Evolutionary conservation across 2,797 vertebrate genomes (phyloP).

Genomic region (Simalia tracyae): DNA sequence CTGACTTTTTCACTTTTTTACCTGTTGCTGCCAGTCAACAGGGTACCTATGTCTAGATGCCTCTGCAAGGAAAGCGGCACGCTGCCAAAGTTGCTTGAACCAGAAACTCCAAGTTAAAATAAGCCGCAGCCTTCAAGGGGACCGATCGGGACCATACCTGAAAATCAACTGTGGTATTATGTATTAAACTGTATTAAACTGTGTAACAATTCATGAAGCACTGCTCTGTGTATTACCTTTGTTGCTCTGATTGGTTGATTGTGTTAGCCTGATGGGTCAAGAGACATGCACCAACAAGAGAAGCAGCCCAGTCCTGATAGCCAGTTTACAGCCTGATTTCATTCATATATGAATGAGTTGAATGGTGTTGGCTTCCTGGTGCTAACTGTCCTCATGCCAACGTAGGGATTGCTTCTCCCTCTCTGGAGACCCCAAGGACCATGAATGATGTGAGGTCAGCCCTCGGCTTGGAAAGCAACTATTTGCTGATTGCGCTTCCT

Average conservation of each 20-base stretch:
- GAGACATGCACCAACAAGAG: no score
- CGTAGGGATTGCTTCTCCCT: rapidly evolving
- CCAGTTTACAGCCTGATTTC: background rate
- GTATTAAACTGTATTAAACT: background rate
- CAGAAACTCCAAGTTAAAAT: background rate
- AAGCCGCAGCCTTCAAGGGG: no score
- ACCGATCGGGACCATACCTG: background rate
- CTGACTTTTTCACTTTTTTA: background rate
- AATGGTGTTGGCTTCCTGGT: no score
- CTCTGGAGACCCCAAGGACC: background rate
- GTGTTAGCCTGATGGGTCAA: background rate
- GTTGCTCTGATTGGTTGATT: background rate
- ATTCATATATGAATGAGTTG: background rate
- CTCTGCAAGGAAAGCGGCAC: background rate
- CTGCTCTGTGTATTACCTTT: background rate
- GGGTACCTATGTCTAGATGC: background rate
- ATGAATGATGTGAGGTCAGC: background rate
- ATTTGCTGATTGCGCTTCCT: background rate
- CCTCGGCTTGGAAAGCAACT: background rate
- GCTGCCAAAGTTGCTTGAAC: no score
- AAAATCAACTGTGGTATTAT: background rate
- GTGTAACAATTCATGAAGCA: background rate
- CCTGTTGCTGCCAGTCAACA: background rate
- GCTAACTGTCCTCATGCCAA: no score
- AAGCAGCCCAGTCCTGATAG: background rate